Conservation (phyloP, 2,113 vertebrate species). For the Pelusios castaneus region DNA sequence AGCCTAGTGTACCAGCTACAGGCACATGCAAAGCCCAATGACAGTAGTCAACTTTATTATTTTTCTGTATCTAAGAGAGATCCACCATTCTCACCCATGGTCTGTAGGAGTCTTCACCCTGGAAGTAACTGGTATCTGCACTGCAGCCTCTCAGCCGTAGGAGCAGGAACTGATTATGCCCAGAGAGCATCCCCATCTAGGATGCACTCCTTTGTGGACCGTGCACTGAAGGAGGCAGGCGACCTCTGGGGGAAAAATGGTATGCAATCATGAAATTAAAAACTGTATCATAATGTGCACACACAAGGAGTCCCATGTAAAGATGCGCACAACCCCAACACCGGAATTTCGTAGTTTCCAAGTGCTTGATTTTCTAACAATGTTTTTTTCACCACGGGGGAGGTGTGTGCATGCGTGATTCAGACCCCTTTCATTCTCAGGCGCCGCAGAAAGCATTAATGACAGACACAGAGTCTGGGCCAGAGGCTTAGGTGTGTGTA, state of each 20-base stretch:
- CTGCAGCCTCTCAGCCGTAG: background rate
- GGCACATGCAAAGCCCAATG: background rate
- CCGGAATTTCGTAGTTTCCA: background rate
- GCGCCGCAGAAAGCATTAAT: background rate
- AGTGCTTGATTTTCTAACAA: background rate
- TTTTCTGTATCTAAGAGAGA: background rate
- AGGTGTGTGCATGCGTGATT: background rate
- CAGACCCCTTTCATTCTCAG: background rate
- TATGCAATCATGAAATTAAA: background rate
- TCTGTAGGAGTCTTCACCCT: background rate
- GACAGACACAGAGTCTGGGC: background rate
- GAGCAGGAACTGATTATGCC: background rate
- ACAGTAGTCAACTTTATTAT: background rate
- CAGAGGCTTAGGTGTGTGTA: background rate
- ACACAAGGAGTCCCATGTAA: constrained; percentile 7
- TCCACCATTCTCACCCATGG: background rate
- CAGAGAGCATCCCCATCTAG: background rate
- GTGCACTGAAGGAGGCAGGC: background rate
- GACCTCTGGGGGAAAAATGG: background rate
- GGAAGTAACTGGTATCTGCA: background rate
- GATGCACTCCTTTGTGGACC: background rate
- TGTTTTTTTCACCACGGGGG: background rate
- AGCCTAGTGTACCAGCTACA: background rate
- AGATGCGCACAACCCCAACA: background rate
- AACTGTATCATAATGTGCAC: background rate